Conservation (phyloP, 2,113 vertebrate species). For the Myocastor coypus region DNA sequence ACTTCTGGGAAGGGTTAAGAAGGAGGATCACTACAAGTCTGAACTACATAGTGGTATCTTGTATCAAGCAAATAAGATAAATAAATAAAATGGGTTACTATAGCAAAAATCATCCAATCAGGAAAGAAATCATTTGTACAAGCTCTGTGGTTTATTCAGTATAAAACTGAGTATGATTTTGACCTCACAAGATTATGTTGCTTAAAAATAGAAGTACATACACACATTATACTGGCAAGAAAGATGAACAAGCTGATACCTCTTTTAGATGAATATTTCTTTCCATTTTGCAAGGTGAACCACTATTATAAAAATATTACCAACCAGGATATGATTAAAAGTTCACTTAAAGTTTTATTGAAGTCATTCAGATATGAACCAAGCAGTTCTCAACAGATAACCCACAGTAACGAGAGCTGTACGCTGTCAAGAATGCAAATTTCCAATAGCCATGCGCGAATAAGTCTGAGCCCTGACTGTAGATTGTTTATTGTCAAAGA, state of each 20-base stretch:
- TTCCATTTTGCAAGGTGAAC: not conserved
- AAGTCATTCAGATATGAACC: not conserved
- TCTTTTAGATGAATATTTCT: not conserved
- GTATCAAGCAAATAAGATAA: too few species aligned
- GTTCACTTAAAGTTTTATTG: not conserved
- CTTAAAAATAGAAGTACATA: not conserved
- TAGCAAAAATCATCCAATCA: not conserved
- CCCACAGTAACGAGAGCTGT: constrained; percentile 31
- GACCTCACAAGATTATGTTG: not conserved
- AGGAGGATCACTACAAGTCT: too few species aligned
- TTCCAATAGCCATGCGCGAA: constrained; percentile 59
- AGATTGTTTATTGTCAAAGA: constrained; percentile 86
- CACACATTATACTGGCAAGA: not conserved
- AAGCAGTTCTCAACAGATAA: constrained; percentile 18
- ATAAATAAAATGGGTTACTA: not conserved
- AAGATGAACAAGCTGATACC: not conserved
- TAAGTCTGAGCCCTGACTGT: constrained; percentile 73
- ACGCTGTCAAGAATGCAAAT: constrained; percentile 66
- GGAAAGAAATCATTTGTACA: not conserved
- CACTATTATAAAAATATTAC: not conserved
- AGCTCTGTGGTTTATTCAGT: not conserved
- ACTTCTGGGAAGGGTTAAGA: too few species aligned
- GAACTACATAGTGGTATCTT: too few species aligned
- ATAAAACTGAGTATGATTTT: not conserved
- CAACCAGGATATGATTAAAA: constrained; percentile 46